Evolutionary conservation across 2,888 invertebrate genomes (phyloP), one percentile per base, ranked within the genome.

Genomic region (Plemyria rubiginata): DNA sequence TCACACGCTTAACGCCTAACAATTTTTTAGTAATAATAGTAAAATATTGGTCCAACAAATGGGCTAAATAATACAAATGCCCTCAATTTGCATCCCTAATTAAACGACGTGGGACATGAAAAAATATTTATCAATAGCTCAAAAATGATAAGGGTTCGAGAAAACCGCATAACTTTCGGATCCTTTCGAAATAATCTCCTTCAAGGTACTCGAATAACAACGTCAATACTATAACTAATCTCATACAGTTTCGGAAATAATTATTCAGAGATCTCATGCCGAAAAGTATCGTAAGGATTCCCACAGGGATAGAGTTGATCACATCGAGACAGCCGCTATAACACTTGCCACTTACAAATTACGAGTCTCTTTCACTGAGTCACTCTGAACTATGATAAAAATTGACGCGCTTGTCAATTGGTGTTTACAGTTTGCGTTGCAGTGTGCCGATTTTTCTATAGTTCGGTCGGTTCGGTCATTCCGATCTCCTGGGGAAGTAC

Each of bases 1-100:
- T 92, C 92, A 92, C 92, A 92, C 92, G 87, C 92, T 92, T 92
- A 92, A 92, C 90, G 84, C 86, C 92, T 92, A 92, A 92, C 92
- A 92, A 92, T 92, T 92, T 90, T 82, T 92, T 92, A 91, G 92
- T 92, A 91, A 92, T 90, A 90, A 90, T 92, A 92, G 91, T 92
- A 92, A 92, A 92, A 92, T 92, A 92, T 92, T 92, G 92, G 92
- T 92, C 92, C 92, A 92, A 92, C 92, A 92, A 92, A 92, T 92
- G 92, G 92, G 92, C 92, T 92, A 92, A 92, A 92, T 92, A 92
- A 92, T 92, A 92, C 92, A 91, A 91, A 92, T 89, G 92, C 92
- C 92, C 92, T 89, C 89, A 92, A 91, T 92, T 92, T 91, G 90
- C 92, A 91, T 92, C 92, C 92, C 92, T 90, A 90, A 91, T 90